Evolutionary conservation across 2,797 vertebrate genomes (phyloP).

Genomic region (Lutjanus argentimaculatus): DNA sequence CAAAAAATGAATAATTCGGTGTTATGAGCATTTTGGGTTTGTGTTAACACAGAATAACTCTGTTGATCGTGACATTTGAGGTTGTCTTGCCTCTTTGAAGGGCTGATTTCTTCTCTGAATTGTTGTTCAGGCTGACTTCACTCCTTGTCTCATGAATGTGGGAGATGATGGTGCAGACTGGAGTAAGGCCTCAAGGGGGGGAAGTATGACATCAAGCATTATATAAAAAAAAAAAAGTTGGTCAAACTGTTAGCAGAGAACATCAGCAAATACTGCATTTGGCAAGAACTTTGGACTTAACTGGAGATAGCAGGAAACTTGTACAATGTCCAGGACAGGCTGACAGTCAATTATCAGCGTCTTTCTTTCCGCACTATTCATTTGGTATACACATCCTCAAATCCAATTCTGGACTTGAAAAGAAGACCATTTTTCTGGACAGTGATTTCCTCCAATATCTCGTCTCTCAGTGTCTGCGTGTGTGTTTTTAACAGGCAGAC

Average conservation of each 20-base stretch:
- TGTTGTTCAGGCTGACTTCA: conserved; percentile 29
- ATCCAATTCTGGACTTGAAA: conserved; percentile 60
- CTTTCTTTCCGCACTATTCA: conserved; percentile 50
- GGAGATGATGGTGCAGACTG: conserved; percentile 15
- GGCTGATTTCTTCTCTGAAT: conserved; percentile 27
- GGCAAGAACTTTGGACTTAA: conserved; percentile 53
- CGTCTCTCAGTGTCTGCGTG: conserved; percentile 37
- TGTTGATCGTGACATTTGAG: conserved; percentile 56
- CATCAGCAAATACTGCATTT: conserved; percentile 36
- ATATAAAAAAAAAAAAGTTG: conserved; percentile 58
- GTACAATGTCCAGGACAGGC: conserved; percentile 58
- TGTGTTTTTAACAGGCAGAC: conserved; percentile 58
- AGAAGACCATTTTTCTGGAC: conserved; percentile 65
- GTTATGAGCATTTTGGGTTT: conserved; percentile 30
- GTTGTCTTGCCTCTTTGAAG: conserved; percentile 33
- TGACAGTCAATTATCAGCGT: conserved; percentile 79
- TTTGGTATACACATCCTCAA: conserved; percentile 58
- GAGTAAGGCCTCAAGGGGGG: conserved; percentile 37
- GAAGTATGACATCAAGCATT: conserved; percentile 51
- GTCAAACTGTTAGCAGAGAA: conserved; percentile 47
- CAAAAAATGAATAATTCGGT: conserved; percentile 5
- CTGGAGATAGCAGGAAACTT: conserved; percentile 42
- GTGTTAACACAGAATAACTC: conserved; percentile 43
- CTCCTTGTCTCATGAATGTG: conserved; percentile 33
- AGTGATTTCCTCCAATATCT: conserved; percentile 72